These are phyloP conservation scores for Acinonyx jubatus DNA, from an alignment of 2,113 vertebrate genomes.

Conservation along the genomic window DNA sequence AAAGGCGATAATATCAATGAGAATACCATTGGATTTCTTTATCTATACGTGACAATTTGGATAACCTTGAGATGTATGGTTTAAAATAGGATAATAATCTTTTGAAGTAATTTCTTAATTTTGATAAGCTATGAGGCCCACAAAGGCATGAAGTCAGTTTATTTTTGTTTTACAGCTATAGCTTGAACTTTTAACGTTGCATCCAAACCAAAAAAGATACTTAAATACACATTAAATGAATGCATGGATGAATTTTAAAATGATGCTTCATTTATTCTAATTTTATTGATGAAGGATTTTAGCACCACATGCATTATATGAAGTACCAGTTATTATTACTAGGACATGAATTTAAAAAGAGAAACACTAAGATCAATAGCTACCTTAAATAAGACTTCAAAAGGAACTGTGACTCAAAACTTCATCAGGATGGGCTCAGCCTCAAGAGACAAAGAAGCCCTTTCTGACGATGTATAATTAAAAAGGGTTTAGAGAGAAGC, in stretches of 20 bases:
- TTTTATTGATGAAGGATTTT: constrained; percentile 1
- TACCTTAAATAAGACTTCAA: background rate
- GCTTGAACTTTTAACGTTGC: background rate
- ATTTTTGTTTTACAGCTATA: background rate
- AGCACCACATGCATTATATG: background rate
- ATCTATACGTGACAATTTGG: background rate
- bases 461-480: constrained; percentile 59
- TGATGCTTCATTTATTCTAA: background rate
- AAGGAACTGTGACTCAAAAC: constrained; percentile 33
- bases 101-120: constrained; percentile 19
- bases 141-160: background rate
- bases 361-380: background rate
- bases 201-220: background rate
- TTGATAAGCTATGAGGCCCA: background rate
- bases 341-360: background rate
- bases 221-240: background rate
- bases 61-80: background rate
- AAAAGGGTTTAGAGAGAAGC: constrained; percentile 40
- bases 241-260: background rate
- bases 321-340: background rate
- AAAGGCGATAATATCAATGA: background rate
- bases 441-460: background rate
- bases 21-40: background rate
- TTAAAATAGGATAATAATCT: background rate
- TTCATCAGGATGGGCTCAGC: background rate